Evolutionary conservation across 30 jellyfish, hydroid and myxozoan species (phyloP).

Genomic region (Euphysa ruthae): DNA sequence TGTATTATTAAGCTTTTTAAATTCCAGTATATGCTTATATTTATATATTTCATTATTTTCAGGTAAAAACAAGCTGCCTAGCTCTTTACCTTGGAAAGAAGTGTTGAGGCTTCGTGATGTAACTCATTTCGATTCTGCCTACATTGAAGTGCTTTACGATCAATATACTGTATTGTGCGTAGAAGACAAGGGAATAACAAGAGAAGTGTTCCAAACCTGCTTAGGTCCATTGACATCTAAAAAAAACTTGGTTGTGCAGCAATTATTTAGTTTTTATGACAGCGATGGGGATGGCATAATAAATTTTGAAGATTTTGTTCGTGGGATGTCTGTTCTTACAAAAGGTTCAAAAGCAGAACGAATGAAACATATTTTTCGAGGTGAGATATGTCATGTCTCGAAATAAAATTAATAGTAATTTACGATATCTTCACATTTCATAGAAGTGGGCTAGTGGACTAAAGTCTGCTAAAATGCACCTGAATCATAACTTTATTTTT

Average conservation of each 20-base stretch:
- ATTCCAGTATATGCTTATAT: no score
- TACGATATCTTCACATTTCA: no score
- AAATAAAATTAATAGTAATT: no score
- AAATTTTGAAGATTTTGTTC: slow-evolving; percentile 63
- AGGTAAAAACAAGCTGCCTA: slow-evolving; percentile 45
- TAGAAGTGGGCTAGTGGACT: no score
- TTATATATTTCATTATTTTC: no score
- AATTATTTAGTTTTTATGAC: slow-evolving; percentile 67
- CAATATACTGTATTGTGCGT: slow-evolving; percentile 59
- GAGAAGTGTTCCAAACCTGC: slow-evolving; percentile 55
- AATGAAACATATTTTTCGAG: slow-evolving; percentile 56
- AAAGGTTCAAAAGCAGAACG: slow-evolving; percentile 82
- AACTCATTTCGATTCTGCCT: slow-evolving; percentile 66
- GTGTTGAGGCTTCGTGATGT: slow-evolving; percentile 49
- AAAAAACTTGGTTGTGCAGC: slow-evolving; percentile 71
- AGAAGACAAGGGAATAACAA: slow-evolving; percentile 58
- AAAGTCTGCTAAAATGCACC: no score
- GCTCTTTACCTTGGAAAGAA: slow-evolving; percentile 56
- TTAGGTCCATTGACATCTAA: slow-evolving; percentile 88
- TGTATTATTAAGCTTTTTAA: no score
- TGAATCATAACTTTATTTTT: no score
- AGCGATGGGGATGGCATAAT: slow-evolving; percentile 66
- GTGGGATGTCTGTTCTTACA: slow-evolving; percentile 68
- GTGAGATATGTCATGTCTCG: no score
- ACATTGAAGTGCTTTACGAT: slow-evolving; percentile 80